Evolutionary conservation across 2,797 vertebrate genomes (phyloP), one percentile per base, ranked within the genome.

Genomic region (Sphaeramia orbicularis): DNA sequence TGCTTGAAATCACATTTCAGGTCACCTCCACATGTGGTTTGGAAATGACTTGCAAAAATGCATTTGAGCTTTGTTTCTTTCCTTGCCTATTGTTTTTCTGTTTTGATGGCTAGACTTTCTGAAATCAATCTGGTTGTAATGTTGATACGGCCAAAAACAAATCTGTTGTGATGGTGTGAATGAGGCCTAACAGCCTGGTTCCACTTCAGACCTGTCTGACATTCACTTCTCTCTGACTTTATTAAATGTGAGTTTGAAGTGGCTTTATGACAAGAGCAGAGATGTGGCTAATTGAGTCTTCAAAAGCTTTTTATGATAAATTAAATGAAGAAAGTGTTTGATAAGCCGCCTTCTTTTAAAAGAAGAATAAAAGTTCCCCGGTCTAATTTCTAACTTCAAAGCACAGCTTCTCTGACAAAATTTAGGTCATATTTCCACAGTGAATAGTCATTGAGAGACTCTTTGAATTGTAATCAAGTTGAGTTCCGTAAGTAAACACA

Each of bases 311-410:
- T 83, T 82, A 60, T 90, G 84, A 84, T 52, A 61, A 86, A 82
- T 83, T 4, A 81, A 82, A 71, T 71, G 81, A 63, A 65, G 85
- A 76, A 62, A 41, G 52, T 10, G 9, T 84, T 53, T 72, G 76
- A 65, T 87, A 3, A 50, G 45, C 79, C 0, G 9, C 60, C 50
- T 67, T 73, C 48, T 27, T 67, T 50, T 69, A 45, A 84, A 85
- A 75, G 74, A 80, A 80, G 65, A 80, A 70, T 84, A 81, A 87
- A 83, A 89, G 78, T 88, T 91, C 78, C 86, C 81, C 65, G 45
- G 86, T 94, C 76, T 94, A 89, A 92, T 93, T 94, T 83, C 67
- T 63, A 64, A 93, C 91, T 94, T 95, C 91, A 96, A 95, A 96
- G 91, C 80, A 50, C 80, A 87, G 92, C 74, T 83, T 85, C 80